Evolutionary conservation across 1,140 invertebrate species (phyloP).

Genomic region (Drosophila suzukii): DNA sequence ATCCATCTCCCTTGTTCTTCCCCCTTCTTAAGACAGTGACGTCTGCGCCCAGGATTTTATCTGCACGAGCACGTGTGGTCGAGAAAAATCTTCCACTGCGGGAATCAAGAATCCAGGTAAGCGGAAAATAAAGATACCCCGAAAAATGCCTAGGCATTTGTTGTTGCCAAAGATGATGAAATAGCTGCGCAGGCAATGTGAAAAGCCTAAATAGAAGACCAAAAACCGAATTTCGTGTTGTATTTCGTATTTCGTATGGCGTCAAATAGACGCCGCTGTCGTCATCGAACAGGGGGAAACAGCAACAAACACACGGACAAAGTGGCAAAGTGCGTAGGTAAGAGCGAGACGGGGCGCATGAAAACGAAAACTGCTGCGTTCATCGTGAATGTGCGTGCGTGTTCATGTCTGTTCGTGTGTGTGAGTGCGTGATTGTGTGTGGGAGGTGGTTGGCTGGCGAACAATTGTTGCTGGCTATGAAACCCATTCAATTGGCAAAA

Average conservation of each 20-base stretch:
- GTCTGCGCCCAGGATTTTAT: constrained; percentile 4
- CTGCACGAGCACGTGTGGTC: constrained; percentile 26
- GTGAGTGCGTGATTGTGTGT: not conserved
- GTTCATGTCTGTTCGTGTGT: not conserved
- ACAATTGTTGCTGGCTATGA: constrained; percentile 49
- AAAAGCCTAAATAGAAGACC: constrained; percentile 51
- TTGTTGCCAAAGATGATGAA: constrained; percentile 53
- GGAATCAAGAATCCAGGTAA: constrained; percentile 21
- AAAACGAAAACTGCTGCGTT: constrained; percentile 74
- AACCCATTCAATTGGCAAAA: constrained; percentile 23
- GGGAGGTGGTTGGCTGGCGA: constrained; percentile 1
- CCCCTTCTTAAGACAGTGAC: too few relatives aligned
- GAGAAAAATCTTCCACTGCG: constrained; percentile 34
- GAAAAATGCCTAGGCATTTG: not conserved
- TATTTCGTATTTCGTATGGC: constrained; percentile 26
- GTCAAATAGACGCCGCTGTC: constrained; percentile 52
- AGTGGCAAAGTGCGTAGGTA: constrained; percentile 17
- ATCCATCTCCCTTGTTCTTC: too few relatives aligned
- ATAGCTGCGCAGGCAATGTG: constrained; percentile 42
- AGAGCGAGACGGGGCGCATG: constrained; percentile 5
- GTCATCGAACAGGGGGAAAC: constrained; percentile 33
- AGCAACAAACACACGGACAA: constrained; percentile 1
- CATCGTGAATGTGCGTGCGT: constrained; percentile 50
- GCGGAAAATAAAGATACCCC: constrained; percentile 6
- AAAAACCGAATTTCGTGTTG: constrained; percentile 30